phyloP scores from a whole-genome alignment of 2,888 invertebrate genomes.

The Lysandra coridon region DNA sequence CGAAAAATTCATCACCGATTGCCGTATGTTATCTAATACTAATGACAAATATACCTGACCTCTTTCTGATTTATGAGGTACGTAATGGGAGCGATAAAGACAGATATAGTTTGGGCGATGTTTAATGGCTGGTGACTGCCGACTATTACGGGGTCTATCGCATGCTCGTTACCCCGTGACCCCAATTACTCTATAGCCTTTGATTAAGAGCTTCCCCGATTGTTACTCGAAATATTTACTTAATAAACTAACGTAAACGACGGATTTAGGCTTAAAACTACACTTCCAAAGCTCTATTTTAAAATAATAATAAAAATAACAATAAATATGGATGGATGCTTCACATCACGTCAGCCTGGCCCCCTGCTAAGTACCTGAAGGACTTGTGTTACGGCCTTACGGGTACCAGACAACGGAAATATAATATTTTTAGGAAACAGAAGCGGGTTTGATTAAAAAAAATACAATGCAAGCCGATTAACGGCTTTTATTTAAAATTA shows the following conservation, averaged over 20 bases:
- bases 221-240: slow-evolving; percentile 13
- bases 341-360: too few relatives aligned
- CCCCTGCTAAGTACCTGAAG: too few relatives aligned
- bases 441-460: too few relatives aligned
- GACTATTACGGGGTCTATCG: slow-evolving; percentile 16
- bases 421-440: too few relatives aligned
- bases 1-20: not conserved
- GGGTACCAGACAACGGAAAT: too few relatives aligned
- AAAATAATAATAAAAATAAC: too few relatives aligned
- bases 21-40: not conserved
- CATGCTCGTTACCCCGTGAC: slow-evolving; percentile 1
- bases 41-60: not conserved
- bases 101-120: slow-evolving; percentile 17
- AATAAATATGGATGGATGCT: too few relatives aligned
- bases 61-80: slow-evolving; percentile 5
- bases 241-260: not conserved
- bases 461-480: too few relatives aligned
- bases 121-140: slow-evolving; percentile 19
- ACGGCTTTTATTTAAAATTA: too few relatives aligned
- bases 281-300: not conserved
- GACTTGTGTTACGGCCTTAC: too few relatives aligned
- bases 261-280: not conserved
- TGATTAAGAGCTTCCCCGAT: slow-evolving; percentile 3
- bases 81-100: slow-evolving; percentile 16
- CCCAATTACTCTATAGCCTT: slow-evolving; percentile 17